Conservation (phyloP, 1,140 invertebrate genomes). For the Halictus rubicundus region DNA sequence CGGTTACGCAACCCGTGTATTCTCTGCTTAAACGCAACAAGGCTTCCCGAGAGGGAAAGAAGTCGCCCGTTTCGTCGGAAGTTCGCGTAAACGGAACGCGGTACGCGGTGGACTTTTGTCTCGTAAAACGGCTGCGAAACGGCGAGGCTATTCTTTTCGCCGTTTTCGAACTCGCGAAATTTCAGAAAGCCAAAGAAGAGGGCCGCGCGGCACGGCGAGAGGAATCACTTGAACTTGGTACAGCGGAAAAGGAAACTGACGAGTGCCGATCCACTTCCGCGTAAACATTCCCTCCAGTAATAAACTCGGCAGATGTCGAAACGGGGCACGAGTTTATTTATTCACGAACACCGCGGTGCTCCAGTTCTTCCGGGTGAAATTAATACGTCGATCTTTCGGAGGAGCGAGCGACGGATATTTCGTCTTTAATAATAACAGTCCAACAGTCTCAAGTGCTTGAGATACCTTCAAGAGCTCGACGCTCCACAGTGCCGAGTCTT, state of each 20-base stretch:
- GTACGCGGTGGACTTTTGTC: slow-evolving; percentile 46
- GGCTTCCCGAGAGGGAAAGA: slow-evolving; percentile 33
- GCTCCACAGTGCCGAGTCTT: too few relatives aligned
- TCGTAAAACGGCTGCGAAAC: slow-evolving; percentile 33
- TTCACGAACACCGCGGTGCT: not conserved
- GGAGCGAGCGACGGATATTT: not conserved
- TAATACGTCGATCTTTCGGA: not conserved
- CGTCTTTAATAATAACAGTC: not conserved
- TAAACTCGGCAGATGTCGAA: not conserved
- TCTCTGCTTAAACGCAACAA: slow-evolving; percentile 47
- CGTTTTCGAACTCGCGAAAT: slow-evolving; percentile 24
- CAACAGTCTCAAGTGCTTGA: too few relatives aligned
- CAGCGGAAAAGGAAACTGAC: not conserved
- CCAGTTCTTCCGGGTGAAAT: not conserved
- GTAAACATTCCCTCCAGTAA: not conserved
- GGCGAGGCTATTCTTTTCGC: not conserved
- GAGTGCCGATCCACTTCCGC: not conserved
- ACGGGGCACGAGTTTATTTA: not conserved
- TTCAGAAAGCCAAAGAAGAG: slow-evolving; percentile 22
- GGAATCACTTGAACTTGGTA: not conserved
- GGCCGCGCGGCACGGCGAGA: not conserved
- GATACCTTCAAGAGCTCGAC: too few relatives aligned
- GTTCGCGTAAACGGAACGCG: not conserved
- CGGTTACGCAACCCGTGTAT: slow-evolving; percentile 38
- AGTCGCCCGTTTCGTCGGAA: slow-evolving; percentile 37